Evolutionary conservation across 2,888 invertebrate species (phyloP).

Genomic region (Trissonchulus sp.): DNA sequence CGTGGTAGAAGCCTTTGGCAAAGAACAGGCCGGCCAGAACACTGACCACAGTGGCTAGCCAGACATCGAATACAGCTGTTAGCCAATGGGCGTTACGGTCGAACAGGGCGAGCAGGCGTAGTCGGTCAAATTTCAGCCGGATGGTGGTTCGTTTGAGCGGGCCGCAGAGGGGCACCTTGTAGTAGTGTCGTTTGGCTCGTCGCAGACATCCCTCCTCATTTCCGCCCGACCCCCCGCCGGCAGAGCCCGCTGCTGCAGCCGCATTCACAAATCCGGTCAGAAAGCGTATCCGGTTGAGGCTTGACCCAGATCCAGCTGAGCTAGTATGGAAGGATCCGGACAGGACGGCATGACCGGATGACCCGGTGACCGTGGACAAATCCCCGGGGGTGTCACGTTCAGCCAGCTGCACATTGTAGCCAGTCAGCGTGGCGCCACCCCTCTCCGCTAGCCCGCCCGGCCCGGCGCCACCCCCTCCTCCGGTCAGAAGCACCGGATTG

Average conservation of each 20-base stretch:
- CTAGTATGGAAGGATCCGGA: neutral
- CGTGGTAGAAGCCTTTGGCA: constrained; percentile 71
- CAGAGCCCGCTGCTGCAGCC: neutral
- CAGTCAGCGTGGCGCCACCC: too few relatives aligned
- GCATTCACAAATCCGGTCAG: neutral
- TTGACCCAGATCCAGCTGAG: neutral
- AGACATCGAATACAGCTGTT: constrained; percentile 72
- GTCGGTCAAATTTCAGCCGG: constrained; percentile 76
- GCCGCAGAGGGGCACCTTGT: neutral
- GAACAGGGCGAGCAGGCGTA: constrained; percentile 81
- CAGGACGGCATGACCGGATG: neutral
- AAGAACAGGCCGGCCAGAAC: constrained; percentile 58
- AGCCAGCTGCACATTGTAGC: too few relatives aligned
- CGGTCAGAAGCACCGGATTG: constrained; percentile 16
- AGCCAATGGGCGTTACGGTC: constrained; percentile 76
- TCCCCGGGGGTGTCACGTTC: neutral
- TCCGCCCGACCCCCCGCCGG: neutral
- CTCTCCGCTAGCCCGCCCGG: neutral
- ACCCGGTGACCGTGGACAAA: neutral
- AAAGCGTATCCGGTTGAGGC: constrained; percentile 21
- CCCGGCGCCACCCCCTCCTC: neutral
- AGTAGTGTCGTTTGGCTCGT: neutral
- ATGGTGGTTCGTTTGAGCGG: neutral
- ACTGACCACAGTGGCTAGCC: constrained; percentile 76
- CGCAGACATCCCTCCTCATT: constrained; percentile 15